These are phyloP conservation scores for Furcifer pardalis DNA, from an alignment of 2,797 vertebrate species.

Conservation along the genomic window DNA sequence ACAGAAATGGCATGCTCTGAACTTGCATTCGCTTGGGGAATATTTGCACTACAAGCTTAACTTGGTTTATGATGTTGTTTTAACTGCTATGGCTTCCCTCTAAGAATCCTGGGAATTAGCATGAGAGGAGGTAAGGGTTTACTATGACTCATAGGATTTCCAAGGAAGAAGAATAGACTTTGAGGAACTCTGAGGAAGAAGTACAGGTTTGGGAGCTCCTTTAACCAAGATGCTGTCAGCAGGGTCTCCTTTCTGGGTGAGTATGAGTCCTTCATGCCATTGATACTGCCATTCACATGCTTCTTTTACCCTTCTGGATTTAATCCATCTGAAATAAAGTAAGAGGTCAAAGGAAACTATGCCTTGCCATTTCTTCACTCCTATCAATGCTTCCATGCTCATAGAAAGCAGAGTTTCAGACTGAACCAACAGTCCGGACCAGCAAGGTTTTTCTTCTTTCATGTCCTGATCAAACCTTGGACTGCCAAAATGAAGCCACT, in stretches of 20 bases:
- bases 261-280: background rate
- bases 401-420: background rate
- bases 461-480: too few species aligned
- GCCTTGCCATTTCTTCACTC: background rate
- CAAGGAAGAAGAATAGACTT: background rate
- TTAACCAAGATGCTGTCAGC: too few species aligned
- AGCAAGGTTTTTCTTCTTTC: too few species aligned
- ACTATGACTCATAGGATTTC: background rate
- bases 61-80: background rate
- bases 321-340: background rate
- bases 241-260: background rate
- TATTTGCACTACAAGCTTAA: background rate
- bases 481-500: too few species aligned
- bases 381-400: background rate
- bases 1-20: background rate
- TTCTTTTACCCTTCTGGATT: background rate
- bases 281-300: background rate
- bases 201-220: too few species aligned
- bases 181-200: background rate
- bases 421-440: too few species aligned
- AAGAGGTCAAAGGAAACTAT: background rate
- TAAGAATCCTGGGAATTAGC: background rate
- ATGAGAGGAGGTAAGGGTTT: background rate
- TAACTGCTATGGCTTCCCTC: background rate
- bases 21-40: background rate